phyloP scores from a whole-genome alignment of 2,888 invertebrate species.

The Thysanoteuthis rhombus region DNA sequence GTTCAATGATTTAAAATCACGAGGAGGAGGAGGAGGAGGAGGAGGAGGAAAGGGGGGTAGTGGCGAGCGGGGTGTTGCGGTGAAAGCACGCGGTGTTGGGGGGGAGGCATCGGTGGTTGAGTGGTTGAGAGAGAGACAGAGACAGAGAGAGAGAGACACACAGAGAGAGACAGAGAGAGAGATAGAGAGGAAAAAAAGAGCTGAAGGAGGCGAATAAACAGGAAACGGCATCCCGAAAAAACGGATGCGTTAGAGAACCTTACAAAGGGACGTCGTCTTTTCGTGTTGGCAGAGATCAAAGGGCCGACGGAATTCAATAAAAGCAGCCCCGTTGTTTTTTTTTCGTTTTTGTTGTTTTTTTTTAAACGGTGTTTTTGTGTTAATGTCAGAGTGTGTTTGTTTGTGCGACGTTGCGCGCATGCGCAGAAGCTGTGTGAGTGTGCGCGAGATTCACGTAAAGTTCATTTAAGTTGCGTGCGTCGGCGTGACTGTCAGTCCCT shows the following conservation, averaged over 20 bases:
- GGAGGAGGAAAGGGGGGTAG: too few species aligned
- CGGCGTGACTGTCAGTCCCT: background rate
- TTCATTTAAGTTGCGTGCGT: background rate
- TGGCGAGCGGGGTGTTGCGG: background rate
- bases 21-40: too few species aligned
- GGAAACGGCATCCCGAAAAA: background rate
- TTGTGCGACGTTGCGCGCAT: background rate
- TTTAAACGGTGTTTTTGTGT: background rate
- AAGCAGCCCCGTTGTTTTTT: too few species aligned
- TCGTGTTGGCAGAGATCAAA: background rate
- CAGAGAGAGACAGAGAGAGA: background rate
- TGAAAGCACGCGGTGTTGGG: background rate
- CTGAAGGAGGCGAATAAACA: background rate
- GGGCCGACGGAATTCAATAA: constrained; percentile 12
- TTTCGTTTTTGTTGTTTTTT: too few species aligned
- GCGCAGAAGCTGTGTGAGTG: background rate
- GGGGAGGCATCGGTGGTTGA: background rate
- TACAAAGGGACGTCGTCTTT: background rate
- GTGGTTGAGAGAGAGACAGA: background rate
- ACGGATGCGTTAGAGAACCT: background rate
- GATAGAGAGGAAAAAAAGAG: background rate
- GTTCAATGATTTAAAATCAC: background rate
- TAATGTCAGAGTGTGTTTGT: background rate
- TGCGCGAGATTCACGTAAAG: background rate
- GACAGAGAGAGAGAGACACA: background rate